Evolutionary conservation across 2,113 vertebrate genomes (phyloP).

Genomic region (Callorhinus ursinus): DNA sequence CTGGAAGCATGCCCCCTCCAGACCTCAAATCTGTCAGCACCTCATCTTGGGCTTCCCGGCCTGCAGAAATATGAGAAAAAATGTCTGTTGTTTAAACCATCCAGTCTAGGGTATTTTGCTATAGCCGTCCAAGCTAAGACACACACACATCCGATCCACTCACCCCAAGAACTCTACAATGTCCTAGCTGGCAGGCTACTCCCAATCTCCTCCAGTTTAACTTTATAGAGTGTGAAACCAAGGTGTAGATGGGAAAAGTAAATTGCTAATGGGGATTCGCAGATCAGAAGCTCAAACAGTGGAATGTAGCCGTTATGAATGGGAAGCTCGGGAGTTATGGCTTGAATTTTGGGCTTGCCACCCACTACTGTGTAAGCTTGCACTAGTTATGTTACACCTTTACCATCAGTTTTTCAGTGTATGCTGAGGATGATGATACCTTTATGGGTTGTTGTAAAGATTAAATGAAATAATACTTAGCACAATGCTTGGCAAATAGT

Average conservation of each 20-base stretch:
- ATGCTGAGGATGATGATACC: background rate
- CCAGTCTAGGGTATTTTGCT: background rate
- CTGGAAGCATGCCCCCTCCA: background rate
- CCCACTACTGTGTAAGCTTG: background rate
- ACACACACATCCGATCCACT: background rate
- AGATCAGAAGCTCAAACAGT: background rate
- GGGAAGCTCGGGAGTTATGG: background rate
- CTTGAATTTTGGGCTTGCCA: conserved; percentile 14
- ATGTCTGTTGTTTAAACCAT: background rate
- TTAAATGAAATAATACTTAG: conserved; percentile 23
- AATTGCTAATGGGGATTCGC: background rate
- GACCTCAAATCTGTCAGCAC: background rate
- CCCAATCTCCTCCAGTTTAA: background rate
- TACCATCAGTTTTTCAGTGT: background rate
- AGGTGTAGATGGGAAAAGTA: background rate
- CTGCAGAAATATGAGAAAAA: background rate
- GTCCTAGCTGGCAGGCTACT: background rate
- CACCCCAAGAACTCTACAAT: background rate
- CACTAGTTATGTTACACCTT: conserved; percentile 8
- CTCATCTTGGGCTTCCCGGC: background rate
- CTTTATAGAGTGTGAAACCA: background rate
- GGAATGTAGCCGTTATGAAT: background rate
- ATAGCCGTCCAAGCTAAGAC: background rate
- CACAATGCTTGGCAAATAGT: background rate
- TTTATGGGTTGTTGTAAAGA: background rate